Conservation (phyloP, 2,797 vertebrate genomes). For the Sternarchorhynchus goeldii region DNA sequence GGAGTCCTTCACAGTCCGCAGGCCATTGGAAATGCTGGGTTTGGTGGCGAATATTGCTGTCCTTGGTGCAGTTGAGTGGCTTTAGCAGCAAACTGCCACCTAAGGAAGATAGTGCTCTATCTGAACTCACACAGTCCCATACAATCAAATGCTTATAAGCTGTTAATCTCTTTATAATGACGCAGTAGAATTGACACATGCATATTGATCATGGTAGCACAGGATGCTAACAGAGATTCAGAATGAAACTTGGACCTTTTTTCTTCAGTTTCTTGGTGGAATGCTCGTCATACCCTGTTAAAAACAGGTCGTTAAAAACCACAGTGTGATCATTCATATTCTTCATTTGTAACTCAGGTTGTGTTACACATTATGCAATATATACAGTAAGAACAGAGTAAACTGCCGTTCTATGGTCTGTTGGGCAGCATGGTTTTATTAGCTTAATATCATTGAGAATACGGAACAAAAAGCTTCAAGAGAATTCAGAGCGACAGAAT, state of each 20-base stretch:
- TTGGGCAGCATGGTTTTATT: conserved; percentile 51
- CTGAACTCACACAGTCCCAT: conserved; percentile 2
- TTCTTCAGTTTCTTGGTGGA: background rate
- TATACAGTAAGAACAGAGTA: conserved; percentile 12
- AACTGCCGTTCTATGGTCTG: conserved; percentile 40
- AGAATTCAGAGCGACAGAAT: conserved; percentile 58
- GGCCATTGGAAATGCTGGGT: conserved; percentile 35
- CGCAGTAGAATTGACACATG: no score
- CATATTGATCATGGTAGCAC: no score
- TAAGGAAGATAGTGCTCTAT: conserved; percentile 15
- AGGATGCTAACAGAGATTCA: no score
- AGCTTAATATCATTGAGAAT: conserved; percentile 61
- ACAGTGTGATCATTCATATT: background rate
- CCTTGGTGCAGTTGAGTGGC: conserved; percentile 32
- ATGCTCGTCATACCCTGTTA: background rate
- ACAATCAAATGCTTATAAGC: background rate
- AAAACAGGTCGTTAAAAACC: background rate
- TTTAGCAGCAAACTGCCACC: conserved; percentile 25
- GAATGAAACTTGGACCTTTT: background rate
- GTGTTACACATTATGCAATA: conserved; percentile 10
- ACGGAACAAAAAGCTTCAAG: conserved; percentile 60
- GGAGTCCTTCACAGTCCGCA: conserved; percentile 21
- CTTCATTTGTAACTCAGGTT: conserved; percentile 1
- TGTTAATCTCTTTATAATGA: no score
- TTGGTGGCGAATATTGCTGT: conserved; percentile 32